Base-by-base conservation (phyloP, 2,113 vertebrate genomes). In the Cebidichthys violaceus region DNA sequence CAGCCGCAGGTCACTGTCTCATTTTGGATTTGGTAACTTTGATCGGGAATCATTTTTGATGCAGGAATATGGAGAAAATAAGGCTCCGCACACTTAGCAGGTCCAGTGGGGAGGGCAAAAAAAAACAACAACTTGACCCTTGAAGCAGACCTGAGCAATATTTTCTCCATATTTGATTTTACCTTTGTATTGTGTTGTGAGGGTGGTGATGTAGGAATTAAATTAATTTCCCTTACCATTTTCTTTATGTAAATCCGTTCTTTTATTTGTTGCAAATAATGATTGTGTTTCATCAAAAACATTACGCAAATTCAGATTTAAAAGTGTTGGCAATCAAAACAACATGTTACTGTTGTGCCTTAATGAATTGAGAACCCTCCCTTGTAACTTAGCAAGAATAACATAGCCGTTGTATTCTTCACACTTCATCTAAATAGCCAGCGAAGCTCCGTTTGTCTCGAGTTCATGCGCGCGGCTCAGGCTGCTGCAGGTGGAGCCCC, bases 401-500 rank as follows among this genome's bases (percentile, higher is more conserved):
- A 50, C 57, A 9, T 20, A 9, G 4, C 24, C 18, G 4, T 67
- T 75, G 70, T 8, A 68, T 33, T 15, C 55, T 29, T 70, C 31
- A 35, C 24, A 55, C 31, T 39, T 18, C 27, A 66, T 10, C 27
- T 39, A 11, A 59, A 33, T 54, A 76, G n/a, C 60, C 65, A 55
- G 67, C 54, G 47, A 54, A 73, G 59, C 54, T 18, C 55, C 27
- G 27, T 80, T 75, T 71, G 62, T 79, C 37, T n/a, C 61, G 68
- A 75, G 69, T 86, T 77, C 74, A 41, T 13, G 2, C 1, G 9
- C 78, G 83, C 52, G 83, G 60, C 75, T 85, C 41, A 10, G 74
- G 79, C 85, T 88, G 83, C 79, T 86, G 88, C 61, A 81, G 88
- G 83, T 86, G 86, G 89, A 91, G 67, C 81, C 65, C 41, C 14